Base-by-base conservation (phyloP, 2,888 invertebrate genomes). In the Spodoptera littoralis region DNA sequence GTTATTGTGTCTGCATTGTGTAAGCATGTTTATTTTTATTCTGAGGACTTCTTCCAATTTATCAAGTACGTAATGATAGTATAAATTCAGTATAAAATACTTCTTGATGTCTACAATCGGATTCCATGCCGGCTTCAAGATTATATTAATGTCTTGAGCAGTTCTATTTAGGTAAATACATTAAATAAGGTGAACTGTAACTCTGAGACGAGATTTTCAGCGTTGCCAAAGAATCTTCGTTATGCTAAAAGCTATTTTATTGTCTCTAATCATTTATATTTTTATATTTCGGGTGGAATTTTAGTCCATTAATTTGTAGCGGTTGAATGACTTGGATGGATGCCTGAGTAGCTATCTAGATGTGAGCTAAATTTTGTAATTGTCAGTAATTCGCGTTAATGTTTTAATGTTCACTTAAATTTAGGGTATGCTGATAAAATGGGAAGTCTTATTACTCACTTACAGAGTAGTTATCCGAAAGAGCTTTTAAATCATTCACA, bases 401-500 rank as follows among this genome's bases (percentile, higher is more conserved):
- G 90, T 93, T 92, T 92, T 94, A 94, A 94, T 94, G 94, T 87
- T 90, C 92, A 92, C 93, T 94, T 90, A 92, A 94, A 94, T 93
- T 94, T 93, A 89, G 93, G 93, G 92, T 93, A 93, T 90, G 89
- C 92, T 92, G 93, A 93, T 93, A 93, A 92, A 94, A 94, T 92
- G 91, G 92, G 93, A 93, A 94, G 90, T 93, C 93, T 93, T 93
- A 94, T 94, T 94, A 94, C 94, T 94, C 94, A 94, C 94, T 94
- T 94, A 94, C 94, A 89, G 91, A 93, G 94, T 94, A 94, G 94
- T 94, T 94, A 94, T 94, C 93, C 93, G 94, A 94, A 94, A 94
- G 94, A 94, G 94, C 94, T 94, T 94, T 94, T 94, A 94, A 94
- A 94, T 94, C 94, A 94, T 94, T 94, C 94, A 94, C 94, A 94